These are phyloP conservation scores for Notoglanidium macrostoma DNA, from an alignment of 2,797 vertebrate genomes.

Conservation along the genomic window DNA sequence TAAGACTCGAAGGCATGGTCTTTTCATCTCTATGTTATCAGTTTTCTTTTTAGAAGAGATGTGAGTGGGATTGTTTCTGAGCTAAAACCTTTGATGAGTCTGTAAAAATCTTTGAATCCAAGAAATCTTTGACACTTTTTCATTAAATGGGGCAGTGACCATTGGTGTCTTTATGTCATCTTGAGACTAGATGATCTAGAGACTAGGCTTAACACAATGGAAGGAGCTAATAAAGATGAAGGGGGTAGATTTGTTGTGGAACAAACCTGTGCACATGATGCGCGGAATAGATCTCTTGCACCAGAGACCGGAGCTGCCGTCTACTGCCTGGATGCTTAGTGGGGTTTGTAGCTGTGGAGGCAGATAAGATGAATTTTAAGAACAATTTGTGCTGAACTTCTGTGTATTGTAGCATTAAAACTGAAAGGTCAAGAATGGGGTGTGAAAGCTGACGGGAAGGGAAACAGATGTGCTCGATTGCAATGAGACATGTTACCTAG, in stretches of 20 bases:
- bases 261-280: neutral
- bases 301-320: neutral
- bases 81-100: neutral
- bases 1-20: neutral
- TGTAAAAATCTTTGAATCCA: neutral
- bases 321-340: neutral
- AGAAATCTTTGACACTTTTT: neutral
- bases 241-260: neutral
- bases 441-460: no score
- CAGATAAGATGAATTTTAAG: no score
- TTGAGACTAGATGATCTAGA: neutral
- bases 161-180: neutral
- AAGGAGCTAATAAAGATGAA: neutral
- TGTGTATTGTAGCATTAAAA: no score
- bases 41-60: neutral
- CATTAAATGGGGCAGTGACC: no score
- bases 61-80: neutral
- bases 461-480: no score
- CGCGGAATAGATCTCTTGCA: neutral
- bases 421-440: no score
- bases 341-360: no score
- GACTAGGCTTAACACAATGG: neutral
- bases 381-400: no score
- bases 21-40: neutral
- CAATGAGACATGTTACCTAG: no score